Evolutionary conservation across 23 tunicate species (phyloP).

Genomic region (Aplidium turbinatum): DNA sequence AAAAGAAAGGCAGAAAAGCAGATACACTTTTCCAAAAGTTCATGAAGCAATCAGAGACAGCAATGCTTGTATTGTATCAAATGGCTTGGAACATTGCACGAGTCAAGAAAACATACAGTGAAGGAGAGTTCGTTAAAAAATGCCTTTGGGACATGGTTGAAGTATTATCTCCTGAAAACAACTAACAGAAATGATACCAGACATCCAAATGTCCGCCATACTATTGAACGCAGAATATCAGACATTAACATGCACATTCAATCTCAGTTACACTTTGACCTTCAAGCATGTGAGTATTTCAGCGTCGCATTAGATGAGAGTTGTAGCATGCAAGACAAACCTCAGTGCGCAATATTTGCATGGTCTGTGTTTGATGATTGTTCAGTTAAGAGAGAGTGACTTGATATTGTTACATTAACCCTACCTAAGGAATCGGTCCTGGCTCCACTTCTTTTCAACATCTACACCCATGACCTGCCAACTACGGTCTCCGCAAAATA

Average conservation of each 20-base stretch:
- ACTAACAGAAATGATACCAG: conserved; percentile 22
- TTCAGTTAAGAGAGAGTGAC: too few relatives aligned
- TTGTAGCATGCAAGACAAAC: conserved; percentile 50
- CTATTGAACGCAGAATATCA: conserved; percentile 38
- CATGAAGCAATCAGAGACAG: conserved; percentile 43
- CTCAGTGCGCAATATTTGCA: conserved; percentile 24
- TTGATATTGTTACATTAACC: too few relatives aligned
- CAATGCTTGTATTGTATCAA: conserved; percentile 32
- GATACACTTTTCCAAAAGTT: conserved; percentile 43
- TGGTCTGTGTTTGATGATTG: neutral
- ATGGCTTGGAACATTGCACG: conserved; percentile 50
- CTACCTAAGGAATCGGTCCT: too few relatives aligned
- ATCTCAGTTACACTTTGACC: conserved; percentile 39
- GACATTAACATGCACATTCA: conserved; percentile 41
- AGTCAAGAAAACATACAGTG: conserved; percentile 56
- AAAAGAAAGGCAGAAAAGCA: conserved; percentile 48
- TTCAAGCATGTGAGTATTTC: conserved; percentile 39
- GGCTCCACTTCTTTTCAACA: too few relatives aligned
- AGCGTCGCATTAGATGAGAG: conserved; percentile 51
- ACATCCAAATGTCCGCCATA: conserved; percentile 24
- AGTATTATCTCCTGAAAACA: conserved; percentile 55
- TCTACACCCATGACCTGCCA: too few relatives aligned
- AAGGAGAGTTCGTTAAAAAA: conserved; percentile 70
- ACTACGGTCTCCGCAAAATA: too few relatives aligned
- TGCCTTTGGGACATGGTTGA: conserved; percentile 53